phyloP scores from a whole-genome alignment of 2,113 vertebrate genomes.

The Tachysurus fulvidraco region DNA sequence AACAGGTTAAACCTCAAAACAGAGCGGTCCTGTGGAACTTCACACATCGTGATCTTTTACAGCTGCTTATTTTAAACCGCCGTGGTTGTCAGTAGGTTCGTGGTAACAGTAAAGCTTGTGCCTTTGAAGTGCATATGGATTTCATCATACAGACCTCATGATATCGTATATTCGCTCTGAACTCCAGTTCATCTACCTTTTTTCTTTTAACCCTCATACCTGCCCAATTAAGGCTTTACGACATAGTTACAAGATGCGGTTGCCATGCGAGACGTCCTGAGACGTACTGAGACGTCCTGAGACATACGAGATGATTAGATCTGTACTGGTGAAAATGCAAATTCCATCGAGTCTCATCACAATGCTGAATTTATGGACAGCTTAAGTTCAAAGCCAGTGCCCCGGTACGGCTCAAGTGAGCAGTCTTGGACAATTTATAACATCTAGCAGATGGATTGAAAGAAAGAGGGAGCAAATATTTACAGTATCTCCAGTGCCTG shows the following conservation, averaged over 20 bases:
- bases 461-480: background rate
- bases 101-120: background rate
- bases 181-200: background rate
- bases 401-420: constrained; percentile 28
- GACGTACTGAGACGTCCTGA: background rate
- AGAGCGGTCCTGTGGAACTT: constrained; percentile 1
- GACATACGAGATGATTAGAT: constrained; percentile 18
- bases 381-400: constrained; percentile 44
- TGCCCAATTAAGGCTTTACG: constrained; percentile 28
- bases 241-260: background rate
- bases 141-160: background rate
- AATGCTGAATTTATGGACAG: constrained; percentile 43
- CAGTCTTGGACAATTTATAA: constrained; percentile 23
- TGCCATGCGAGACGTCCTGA: no score
- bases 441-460: constrained; percentile 45
- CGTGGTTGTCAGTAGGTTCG: constrained; percentile 6
- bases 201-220: constrained; percentile 31
- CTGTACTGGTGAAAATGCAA: constrained; percentile 34
- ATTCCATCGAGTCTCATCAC: constrained; percentile 19
- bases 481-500: background rate
- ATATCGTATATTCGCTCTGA: background rate
- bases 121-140: constrained; percentile 44
- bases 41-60: constrained; percentile 29
- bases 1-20: background rate
- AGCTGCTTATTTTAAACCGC: constrained; percentile 12